Percentiles rank a stretch among this genome's conserved stretches.
These are phyloP conservation scores for Bombyx mori DNA, from an alignment of 1,140 invertebrate genomes.

Conservation along the genomic window DNA sequence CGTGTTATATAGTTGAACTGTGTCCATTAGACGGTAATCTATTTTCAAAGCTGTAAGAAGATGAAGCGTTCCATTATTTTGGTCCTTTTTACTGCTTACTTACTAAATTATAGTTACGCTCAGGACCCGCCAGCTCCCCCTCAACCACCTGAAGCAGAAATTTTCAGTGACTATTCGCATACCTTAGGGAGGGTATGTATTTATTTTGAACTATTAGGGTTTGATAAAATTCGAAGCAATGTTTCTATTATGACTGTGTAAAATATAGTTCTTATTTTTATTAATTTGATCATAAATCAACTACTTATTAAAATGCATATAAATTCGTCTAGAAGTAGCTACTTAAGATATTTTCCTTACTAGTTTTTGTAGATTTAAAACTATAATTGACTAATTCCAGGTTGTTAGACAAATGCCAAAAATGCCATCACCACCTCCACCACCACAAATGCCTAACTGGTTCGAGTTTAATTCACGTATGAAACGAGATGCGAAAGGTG, in stretches of 20 bases:
- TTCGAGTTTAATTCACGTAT: slow-evolving; percentile 18
- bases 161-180: neutral
- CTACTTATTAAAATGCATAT: neutral
- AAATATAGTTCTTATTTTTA: neutral
- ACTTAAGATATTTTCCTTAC: neutral
- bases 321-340: neutral
- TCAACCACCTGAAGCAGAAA: slow-evolving; percentile 12
- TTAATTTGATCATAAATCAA: neutral
- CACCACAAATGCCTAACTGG: slow-evolving; percentile 14
- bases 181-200: slow-evolving; percentile 14
- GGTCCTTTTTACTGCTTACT: slow-evolving; percentile 25
- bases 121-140: slow-evolving; percentile 6
- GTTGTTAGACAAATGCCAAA: slow-evolving; percentile 4
- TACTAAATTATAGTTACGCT: slow-evolving; percentile 4
- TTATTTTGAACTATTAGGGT: neutral
- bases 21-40: slow-evolving; percentile 12
- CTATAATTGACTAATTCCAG: neutral
- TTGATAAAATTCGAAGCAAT: neutral
- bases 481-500: slow-evolving; percentile 50
- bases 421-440: slow-evolving; percentile 13
- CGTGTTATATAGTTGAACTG: slow-evolving; percentile 31
- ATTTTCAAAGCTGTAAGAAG: slow-evolving; percentile 22
- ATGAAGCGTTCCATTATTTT: slow-evolving; percentile 39
- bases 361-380: neutral
- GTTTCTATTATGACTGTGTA: neutral